These are phyloP conservation scores for Scortum barcoo DNA, from an alignment of 2,113 vertebrate species.

Conservation along the genomic window DNA sequence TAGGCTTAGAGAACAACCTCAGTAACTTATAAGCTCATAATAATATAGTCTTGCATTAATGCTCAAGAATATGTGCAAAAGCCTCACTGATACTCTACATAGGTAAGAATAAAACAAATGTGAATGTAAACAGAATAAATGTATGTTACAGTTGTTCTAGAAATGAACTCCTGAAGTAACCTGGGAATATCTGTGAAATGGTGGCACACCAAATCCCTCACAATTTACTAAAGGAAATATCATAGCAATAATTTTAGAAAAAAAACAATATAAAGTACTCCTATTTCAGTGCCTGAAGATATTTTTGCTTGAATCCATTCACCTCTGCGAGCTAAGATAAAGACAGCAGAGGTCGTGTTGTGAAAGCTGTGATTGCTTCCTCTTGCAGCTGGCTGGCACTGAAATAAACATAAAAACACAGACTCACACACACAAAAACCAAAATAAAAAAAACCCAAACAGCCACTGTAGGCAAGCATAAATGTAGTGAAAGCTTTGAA, in stretches of 20 bases:
- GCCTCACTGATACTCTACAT: background rate
- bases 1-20: no score
- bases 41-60: background rate
- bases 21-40: no score
- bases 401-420: conserved; percentile 30
- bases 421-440: background rate
- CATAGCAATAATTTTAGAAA: conserved; percentile 13
- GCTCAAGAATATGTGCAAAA: no score
- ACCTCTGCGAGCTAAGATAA: conserved; percentile 35
- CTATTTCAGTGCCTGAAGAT: conserved; percentile 32
- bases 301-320: conserved; percentile 29
- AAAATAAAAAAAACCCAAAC: background rate
- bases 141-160: background rate
- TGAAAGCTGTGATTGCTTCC: conserved; percentile 33
- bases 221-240: conserved; percentile 23
- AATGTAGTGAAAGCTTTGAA: conserved; percentile 4
- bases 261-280: conserved; percentile 43
- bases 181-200: background rate
- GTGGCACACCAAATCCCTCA: background rate
- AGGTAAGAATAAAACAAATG: no score
- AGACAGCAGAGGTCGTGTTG: conserved; percentile 24
- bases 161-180: background rate
- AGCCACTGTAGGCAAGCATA: conserved; percentile 6
- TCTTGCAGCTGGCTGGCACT: background rate
- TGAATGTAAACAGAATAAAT: no score